phyloP scores from a whole-genome alignment of 2,888 invertebrate species.

The Ophonus ardosiacus region DNA sequence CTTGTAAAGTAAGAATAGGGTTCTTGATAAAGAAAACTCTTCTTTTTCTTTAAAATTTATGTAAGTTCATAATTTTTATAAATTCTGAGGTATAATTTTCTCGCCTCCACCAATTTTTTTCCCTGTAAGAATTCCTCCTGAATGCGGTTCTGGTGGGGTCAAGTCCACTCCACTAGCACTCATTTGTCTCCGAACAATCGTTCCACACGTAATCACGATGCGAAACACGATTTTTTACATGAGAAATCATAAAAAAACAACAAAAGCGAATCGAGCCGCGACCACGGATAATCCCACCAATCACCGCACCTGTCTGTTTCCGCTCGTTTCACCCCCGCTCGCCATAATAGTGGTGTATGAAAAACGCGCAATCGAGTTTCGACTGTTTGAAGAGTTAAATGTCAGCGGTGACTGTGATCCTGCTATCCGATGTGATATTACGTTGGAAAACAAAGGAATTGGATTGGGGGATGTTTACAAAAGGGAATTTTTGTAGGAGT shows the following conservation, averaged over 20 bases:
- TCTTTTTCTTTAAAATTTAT: no score
- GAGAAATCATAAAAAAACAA: slow-evolving; percentile 56
- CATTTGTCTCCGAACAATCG: slow-evolving; percentile 56
- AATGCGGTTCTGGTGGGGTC: background rate
- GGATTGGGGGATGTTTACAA: background rate
- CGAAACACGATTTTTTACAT: slow-evolving; percentile 57
- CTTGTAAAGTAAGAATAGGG: no score
- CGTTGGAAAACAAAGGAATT: slow-evolving; percentile 32
- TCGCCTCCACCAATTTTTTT: background rate
- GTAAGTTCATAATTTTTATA: no score
- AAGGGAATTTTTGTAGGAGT: background rate
- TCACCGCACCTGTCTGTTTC: slow-evolving; percentile 45
- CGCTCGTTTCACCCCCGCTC: background rate
- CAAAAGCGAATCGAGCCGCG: slow-evolving; percentile 52
- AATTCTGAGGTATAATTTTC: background rate
- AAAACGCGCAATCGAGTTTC: slow-evolving; percentile 54
- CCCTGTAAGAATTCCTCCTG: background rate
- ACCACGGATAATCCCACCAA: slow-evolving; percentile 57
- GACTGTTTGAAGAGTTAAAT: slow-evolving; percentile 56
- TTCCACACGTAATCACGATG: slow-evolving; percentile 57
- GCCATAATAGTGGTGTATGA: slow-evolving; percentile 2
- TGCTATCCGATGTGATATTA: slow-evolving; percentile 38
- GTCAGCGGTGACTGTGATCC: slow-evolving; percentile 49
- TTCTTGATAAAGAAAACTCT: no score
- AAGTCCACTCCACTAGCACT: slow-evolving; percentile 47